phyloP scores from a whole-genome alignment of 1,140 invertebrate genomes.

The Trachelipus rathkii region DNA sequence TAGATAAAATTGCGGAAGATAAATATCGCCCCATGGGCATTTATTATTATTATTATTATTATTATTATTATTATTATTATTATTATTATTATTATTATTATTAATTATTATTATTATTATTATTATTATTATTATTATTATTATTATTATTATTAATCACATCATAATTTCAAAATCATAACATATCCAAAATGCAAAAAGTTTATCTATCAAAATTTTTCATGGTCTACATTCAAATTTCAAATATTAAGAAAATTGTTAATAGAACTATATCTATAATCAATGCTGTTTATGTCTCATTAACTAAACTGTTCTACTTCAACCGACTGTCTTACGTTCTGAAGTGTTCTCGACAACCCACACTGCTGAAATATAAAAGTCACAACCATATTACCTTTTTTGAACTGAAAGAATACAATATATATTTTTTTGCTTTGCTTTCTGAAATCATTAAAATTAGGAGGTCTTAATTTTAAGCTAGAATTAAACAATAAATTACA shows the following conservation, averaged over 20 bases:
- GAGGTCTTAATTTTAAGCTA: conserved; percentile 2
- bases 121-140: conserved; percentile 14
- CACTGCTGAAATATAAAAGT: background rate
- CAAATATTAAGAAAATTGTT: conserved; percentile 9
- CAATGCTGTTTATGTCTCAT: background rate
- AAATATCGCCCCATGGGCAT: too few species aligned
- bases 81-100: conserved; percentile 5
- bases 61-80: background rate
- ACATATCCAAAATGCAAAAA: conserved; percentile 8
- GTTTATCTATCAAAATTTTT: background rate
- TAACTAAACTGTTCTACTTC: background rate
- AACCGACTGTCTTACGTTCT: conserved; percentile 1
- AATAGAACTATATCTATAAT: conserved; percentile 3
- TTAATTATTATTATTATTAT: background rate
- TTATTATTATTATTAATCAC: background rate
- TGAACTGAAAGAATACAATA: background rate
- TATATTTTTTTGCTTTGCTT: too few species aligned
- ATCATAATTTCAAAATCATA: background rate
- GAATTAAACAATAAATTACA: too few species aligned
- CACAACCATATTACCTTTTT: background rate
- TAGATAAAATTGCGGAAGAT: too few species aligned
- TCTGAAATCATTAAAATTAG: too few species aligned
- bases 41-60: too few species aligned
- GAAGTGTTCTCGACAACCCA: background rate
- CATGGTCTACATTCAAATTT: background rate